These are phyloP conservation scores for Hyles euphorbiae DNA, from an alignment of 1,140 invertebrate species.

Conservation along the genomic window DNA sequence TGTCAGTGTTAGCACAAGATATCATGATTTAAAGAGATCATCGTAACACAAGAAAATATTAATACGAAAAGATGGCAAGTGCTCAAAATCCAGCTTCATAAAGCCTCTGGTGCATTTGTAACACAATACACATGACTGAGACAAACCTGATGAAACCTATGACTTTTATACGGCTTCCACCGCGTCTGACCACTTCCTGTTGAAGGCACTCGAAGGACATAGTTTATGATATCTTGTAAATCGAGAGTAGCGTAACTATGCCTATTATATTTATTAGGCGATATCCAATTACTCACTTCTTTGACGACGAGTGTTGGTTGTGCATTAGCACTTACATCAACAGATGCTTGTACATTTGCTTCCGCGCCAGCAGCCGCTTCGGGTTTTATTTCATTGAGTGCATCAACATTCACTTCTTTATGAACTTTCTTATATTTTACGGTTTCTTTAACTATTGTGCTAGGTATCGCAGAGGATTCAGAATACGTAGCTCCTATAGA, in stretches of 20 bases:
- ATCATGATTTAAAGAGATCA: too few species aligned
- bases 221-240: slow-evolving; percentile 29
- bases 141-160: slow-evolving; percentile 40
- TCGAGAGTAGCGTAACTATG: slow-evolving; percentile 16
- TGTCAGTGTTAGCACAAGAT: neutral
- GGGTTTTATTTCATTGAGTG: slow-evolving; percentile 45
- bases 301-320: slow-evolving; percentile 44
- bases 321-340: slow-evolving; percentile 30
- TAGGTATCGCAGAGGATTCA: slow-evolving; percentile 26
- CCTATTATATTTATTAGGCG: slow-evolving; percentile 6
- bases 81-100: slow-evolving; percentile 19
- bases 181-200: slow-evolving; percentile 20
- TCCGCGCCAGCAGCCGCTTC: slow-evolving; percentile 18
- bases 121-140: slow-evolving; percentile 2
- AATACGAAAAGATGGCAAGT: neutral
- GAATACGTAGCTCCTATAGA: slow-evolving; percentile 39
- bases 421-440: slow-evolving; percentile 37
- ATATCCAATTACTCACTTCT: slow-evolving; percentile 57
- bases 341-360: slow-evolving; percentile 21
- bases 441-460: slow-evolving; percentile 26
- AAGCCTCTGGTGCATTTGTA: slow-evolving; percentile 34
- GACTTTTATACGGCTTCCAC: slow-evolving; percentile 17
- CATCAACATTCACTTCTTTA: slow-evolving; percentile 41
- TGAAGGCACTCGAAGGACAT: slow-evolving; percentile 29
- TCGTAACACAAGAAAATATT: too few species aligned